Evolutionary conservation across 2,888 invertebrate species (phyloP), one percentile per base, ranked within the genome.

Genomic region (Eumerus sabulonum): DNA sequence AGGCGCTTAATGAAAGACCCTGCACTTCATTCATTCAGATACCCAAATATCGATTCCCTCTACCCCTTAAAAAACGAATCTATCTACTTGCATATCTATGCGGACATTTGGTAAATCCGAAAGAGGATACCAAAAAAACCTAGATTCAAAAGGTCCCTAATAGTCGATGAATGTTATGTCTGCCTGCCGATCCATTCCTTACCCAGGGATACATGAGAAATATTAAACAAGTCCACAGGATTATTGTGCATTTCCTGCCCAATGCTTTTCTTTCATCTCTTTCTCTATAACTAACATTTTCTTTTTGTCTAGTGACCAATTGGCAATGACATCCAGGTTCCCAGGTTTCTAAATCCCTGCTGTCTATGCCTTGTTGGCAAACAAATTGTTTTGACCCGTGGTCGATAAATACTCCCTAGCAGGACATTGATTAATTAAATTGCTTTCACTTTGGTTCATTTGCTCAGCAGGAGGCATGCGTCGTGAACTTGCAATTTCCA

Each of bases 241-340:
- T 53, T 27, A 4, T 27, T 27, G 2, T 27, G 27, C 72, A 67
- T 40, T n/a, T 47, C 36, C 51, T 51, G 16, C 27, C 11, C 50
- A 50, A 27, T 56, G 59, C 60, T 76, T 45, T 54, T 76, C 66
- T 76, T 50, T 47, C 36, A 48, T 64, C 40, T 54, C 51, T n/a
- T n/a, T n/a, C n/a, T n/a, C n/a, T n/a, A 47, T 35, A 12, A 9
- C n/a, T 27, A 62, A 27, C 27, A 7, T 27, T n/a, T 17, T 40
- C 17, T 35, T 57, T 62, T 57, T 60, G 45, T 71, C 35, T 9
- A 16, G 51, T 66, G 16, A 14, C 13, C 38, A 66, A 60, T 67
- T 72, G 54, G 60, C 50, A 54, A 71, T 76, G 76, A 72, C 47
- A 45, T 17, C 47, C 13, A 9, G 1, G 16, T n/a, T 40, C 51